A percentile compares a stretch with the other conserved stretches of the same genome.
Conservation (phyloP, 2,888 invertebrate species). For the Eupeodes latifasciatus region DNA sequence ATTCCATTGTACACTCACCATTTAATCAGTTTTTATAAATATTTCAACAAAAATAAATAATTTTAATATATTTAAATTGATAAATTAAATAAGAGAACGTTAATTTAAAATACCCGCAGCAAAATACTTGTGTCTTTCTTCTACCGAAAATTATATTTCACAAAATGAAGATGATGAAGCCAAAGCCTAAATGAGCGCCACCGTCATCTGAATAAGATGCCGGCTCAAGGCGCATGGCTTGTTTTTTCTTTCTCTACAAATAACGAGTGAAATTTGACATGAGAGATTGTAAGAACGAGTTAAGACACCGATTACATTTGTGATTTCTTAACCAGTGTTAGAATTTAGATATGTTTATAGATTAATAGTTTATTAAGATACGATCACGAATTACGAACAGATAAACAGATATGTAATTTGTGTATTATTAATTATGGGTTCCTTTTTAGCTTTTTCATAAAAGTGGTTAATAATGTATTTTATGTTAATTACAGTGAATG, state of each 20-base stretch:
- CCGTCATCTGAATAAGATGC: conserved; percentile 43
- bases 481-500: too few species aligned
- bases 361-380: too few species aligned
- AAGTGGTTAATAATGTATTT: too few species aligned
- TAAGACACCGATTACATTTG: background rate
- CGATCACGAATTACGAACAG: too few species aligned
- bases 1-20: conserved; percentile 62
- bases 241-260: background rate
- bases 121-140: conserved; percentile 16
- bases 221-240: conserved; percentile 68
- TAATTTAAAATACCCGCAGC: conserved; percentile 17
- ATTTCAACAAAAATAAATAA: conserved; percentile 58
- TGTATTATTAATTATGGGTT: too few species aligned
- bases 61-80: conserved; percentile 32
- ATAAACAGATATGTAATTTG: too few species aligned
- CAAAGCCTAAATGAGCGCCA: background rate
- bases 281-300: background rate
- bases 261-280: conserved; percentile 34
- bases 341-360: too few species aligned
- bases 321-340: background rate
- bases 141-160: conserved; percentile 34
- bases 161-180: conserved; percentile 38
- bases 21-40: conserved; percentile 63
- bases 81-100: conserved; percentile 12
- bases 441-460: too few species aligned